A percentile compares a stretch with the other conserved stretches of the same genome.
Evolutionary conservation across 2,888 invertebrate species (phyloP).

Genomic region (Gryllus longicercus): DNA sequence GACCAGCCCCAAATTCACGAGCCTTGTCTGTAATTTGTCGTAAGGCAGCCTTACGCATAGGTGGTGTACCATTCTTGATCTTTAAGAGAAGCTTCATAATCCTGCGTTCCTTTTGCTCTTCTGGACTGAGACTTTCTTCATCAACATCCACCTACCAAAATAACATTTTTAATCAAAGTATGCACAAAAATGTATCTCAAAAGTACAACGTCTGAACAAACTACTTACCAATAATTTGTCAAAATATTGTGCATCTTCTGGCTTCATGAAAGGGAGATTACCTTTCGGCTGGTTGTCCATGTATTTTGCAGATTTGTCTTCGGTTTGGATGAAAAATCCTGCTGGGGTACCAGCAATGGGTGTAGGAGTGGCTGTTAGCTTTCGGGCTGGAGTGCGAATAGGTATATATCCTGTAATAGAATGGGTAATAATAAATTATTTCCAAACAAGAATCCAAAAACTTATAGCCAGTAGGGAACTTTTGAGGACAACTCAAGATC

Average conservation of each 20-base stretch:
- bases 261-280: slow-evolving; percentile 98
- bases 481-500: no score
- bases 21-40: slow-evolving; percentile 99
- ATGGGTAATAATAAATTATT: no score
- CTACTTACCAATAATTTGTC: slow-evolving; percentile 81
- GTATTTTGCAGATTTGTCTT: slow-evolving; percentile 80
- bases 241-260: slow-evolving; percentile 99
- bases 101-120: slow-evolving; percentile 97
- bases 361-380: slow-evolving; percentile 96
- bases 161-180: background rate
- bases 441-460: no score
- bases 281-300: slow-evolving; percentile 97
- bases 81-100: slow-evolving; percentile 98
- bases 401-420: slow-evolving; percentile 73
- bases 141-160: slow-evolving; percentile 77
- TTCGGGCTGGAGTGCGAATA: slow-evolving; percentile 94
- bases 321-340: slow-evolving; percentile 89
- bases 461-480: no score
- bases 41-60: slow-evolving; percentile 96
- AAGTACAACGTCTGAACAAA: background rate
- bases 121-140: slow-evolving; percentile 89
- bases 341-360: slow-evolving; percentile 89
- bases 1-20: slow-evolving; percentile 96
- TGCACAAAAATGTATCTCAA: background rate
- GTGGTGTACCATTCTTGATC: slow-evolving; percentile 99